Conservation (phyloP, 2,797 vertebrate genomes). For the Naso thynnoides region DNA sequence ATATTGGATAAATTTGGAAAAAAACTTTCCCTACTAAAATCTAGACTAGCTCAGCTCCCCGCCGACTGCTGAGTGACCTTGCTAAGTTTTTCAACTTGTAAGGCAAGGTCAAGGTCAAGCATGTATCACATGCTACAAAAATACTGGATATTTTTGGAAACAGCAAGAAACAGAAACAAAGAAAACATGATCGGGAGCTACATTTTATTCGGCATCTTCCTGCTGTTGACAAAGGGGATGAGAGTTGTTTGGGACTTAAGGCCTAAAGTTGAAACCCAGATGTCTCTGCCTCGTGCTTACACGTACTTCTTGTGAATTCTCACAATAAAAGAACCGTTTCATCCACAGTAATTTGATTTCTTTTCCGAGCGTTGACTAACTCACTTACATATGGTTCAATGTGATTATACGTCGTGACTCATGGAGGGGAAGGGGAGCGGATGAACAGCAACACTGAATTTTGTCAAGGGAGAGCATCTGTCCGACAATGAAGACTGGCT, state of each 20-base stretch:
- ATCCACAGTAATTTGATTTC: slow-evolving; percentile 58
- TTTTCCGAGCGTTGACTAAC: slow-evolving; percentile 65
- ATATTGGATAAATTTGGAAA: too few relatives aligned
- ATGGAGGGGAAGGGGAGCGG: slow-evolving; percentile 43
- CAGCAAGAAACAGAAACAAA: too few relatives aligned
- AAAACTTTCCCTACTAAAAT: not conserved
- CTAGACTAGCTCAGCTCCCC: not conserved
- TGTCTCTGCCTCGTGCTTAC: slow-evolving; percentile 28
- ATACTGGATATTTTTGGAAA: too few relatives aligned
- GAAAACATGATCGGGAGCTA: not conserved
- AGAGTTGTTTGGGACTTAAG: not conserved
- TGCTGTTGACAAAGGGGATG: not conserved
- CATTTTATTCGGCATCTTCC: not conserved
- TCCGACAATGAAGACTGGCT: slow-evolving; percentile 12
- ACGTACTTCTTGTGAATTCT: slow-evolving; percentile 56
- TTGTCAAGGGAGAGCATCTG: slow-evolving; percentile 51
- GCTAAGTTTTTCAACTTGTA: too few relatives aligned
- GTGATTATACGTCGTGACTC: slow-evolving; percentile 61
- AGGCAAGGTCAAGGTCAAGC: too few relatives aligned
- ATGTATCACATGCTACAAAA: too few relatives aligned
- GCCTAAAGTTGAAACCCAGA: slow-evolving; percentile 41
- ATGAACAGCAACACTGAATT: slow-evolving; percentile 47
- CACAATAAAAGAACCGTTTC: slow-evolving; percentile 58
- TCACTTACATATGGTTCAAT: slow-evolving; percentile 64
- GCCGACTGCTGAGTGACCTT: too few relatives aligned